Conservation (phyloP, 2,113 vertebrate species). For the Bubo bubo region DNA sequence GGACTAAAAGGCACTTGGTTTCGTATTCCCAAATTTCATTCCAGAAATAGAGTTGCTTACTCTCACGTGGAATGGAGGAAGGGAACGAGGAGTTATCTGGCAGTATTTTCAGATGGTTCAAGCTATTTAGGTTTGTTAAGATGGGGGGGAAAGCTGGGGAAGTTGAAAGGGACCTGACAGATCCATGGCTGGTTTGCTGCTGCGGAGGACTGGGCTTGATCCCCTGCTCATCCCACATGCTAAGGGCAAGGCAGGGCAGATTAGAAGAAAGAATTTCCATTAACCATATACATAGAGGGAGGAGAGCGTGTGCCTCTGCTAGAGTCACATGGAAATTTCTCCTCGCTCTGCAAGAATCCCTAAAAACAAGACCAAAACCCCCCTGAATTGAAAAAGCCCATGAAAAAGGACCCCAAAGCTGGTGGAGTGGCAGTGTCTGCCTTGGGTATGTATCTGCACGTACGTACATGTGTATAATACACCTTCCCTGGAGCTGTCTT, state of each 20-base stretch:
- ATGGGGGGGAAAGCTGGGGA: neutral
- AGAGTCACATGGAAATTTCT: fast-evolving
- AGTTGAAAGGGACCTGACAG: neutral
- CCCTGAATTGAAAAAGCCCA: fast-evolving
- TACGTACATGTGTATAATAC: fast-evolving
- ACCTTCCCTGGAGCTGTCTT: neutral
- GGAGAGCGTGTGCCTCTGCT: neutral
- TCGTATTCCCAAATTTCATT: neutral
- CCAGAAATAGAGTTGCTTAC: neutral
- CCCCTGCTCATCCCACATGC: neutral
- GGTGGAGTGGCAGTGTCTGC: fast-evolving
- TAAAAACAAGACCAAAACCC: neutral
- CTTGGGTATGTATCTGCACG: fast-evolving
- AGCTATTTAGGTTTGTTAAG: neutral
- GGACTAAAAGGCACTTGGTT: neutral
- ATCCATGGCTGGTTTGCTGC: neutral
- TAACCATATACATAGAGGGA: fast-evolving
- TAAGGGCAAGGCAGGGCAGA: neutral
- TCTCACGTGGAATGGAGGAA: neutral
- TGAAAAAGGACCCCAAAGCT: neutral
- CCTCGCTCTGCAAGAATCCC: neutral
- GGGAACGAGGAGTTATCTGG: neutral
- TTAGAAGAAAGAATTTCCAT: neutral
- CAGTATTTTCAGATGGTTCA: neutral
- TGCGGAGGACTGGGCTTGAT: neutral